Conservation (phyloP, 2,113 vertebrate genomes). For the Phaethornis superciliosus region DNA sequence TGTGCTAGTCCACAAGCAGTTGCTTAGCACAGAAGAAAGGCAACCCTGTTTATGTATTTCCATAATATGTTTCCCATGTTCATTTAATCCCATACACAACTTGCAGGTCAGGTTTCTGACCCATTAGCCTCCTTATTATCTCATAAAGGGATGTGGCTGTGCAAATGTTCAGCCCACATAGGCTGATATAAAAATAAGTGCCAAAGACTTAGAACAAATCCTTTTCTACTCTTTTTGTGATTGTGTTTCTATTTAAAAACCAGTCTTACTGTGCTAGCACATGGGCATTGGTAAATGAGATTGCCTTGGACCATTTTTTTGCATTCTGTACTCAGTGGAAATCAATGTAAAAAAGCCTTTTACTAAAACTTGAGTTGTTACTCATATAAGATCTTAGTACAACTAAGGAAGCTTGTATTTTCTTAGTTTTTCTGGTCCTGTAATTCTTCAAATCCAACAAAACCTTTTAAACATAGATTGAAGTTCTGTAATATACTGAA, state of each 20-base stretch:
- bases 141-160: not conserved
- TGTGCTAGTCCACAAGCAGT: not conserved
- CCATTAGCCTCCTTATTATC: not conserved
- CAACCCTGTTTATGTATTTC: not conserved
- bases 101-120: constrained; percentile 2
- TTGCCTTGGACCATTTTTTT: not conserved
- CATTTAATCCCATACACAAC: not conserved
- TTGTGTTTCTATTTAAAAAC: not conserved
- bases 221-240: not conserved
- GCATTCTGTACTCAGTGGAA: not conserved
- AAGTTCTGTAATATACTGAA: not conserved
- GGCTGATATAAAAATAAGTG: not conserved
- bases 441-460: not conserved
- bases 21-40: not conserved
- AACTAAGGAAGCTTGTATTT: not conserved
- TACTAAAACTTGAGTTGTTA: not conserved
- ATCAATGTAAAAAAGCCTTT: not conserved
- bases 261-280: not conserved
- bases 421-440: not conserved
- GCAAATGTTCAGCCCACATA: no score
- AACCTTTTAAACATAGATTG: not conserved
- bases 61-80: not conserved
- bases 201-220: not conserved
- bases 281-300: not conserved
- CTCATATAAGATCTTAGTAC: not conserved